These are phyloP conservation scores for Acanthosoma haemorrhoidale DNA, from an alignment of 2,888 invertebrate species.

Conservation along the genomic window DNA sequence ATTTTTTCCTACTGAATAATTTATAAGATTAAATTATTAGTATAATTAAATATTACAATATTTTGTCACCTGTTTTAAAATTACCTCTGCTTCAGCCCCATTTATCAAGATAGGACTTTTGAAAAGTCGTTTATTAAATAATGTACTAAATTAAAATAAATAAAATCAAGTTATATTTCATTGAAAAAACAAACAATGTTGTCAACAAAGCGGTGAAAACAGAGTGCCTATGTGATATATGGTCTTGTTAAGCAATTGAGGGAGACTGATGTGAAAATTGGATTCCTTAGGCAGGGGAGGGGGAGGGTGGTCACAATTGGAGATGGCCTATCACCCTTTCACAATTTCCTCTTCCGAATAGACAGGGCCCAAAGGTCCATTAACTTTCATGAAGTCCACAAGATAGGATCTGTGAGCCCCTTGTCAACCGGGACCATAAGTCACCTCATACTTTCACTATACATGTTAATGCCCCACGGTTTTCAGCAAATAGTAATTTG, in stretches of 20 bases:
- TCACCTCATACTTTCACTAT: conserved; percentile 10
- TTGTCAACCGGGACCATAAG: conserved; percentile 38
- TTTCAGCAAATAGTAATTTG: too few relatives aligned
- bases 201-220: too few relatives aligned
- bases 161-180: too few relatives aligned
- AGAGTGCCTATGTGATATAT: background rate
- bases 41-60: background rate
- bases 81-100: background rate
- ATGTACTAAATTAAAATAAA: too few relatives aligned
- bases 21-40: too few relatives aligned
- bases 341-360: conserved; percentile 31
- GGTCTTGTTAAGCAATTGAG: background rate
- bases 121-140: too few relatives aligned
- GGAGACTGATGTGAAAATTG: conserved; percentile 22
- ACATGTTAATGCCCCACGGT: conserved; percentile 33
- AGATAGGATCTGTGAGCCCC: conserved; percentile 19
- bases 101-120: background rate
- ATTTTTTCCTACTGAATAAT: too few relatives aligned
- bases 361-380: conserved; percentile 23
- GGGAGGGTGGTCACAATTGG: background rate
- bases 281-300: background rate
- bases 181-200: too few relatives aligned
- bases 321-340: conserved; percentile 26
- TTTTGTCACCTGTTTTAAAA: background rate
- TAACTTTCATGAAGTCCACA: conserved; percentile 37